These are phyloP conservation scores for Cybosia mesomella DNA, from an alignment of 2,888 invertebrate genomes.

Conservation along the genomic window DNA sequence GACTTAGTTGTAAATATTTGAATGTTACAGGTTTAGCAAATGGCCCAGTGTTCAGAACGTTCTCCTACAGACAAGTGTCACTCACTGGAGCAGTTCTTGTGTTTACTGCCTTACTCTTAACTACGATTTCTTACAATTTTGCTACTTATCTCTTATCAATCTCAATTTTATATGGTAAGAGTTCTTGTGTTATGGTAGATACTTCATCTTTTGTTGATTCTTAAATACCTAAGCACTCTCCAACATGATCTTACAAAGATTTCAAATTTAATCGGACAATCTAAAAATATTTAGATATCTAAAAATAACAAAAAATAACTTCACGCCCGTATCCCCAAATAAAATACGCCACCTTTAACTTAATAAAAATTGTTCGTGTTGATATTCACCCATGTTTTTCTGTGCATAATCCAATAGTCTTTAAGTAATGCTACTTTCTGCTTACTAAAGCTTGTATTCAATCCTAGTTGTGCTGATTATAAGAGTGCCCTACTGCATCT, in stretches of 20 bases:
- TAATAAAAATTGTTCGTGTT: too few relatives aligned
- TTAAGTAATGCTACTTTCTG: background rate
- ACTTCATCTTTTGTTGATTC: background rate
- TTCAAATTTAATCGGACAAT: background rate
- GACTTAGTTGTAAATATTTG: background rate
- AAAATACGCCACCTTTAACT: too few relatives aligned
- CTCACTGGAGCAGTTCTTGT: conserved; percentile 88
- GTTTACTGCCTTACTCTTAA: conserved; percentile 87
- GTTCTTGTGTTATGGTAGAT: background rate
- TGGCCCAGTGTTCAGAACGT: conserved; percentile 90
- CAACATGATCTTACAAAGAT: background rate
- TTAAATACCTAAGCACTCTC: background rate
- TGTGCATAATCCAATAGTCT: background rate
- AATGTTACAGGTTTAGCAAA: conserved; percentile 88
- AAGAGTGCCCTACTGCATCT: too few relatives aligned
- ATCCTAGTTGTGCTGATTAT: too few relatives aligned
- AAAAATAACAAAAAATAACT: too few relatives aligned
- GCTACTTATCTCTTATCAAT: conserved; percentile 88
- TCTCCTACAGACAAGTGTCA: conserved; percentile 90
- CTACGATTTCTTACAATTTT: conserved; percentile 89
- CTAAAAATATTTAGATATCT: too few relatives aligned
- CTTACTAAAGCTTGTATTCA: too few relatives aligned
- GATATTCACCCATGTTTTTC: background rate
- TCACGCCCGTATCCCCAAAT: too few relatives aligned
- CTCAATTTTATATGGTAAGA: conserved; percentile 90